These are phyloP conservation scores for Leptinotarsa defecta DNA, from an alignment of 1,140 invertebrate species.

Conservation along the genomic window DNA sequence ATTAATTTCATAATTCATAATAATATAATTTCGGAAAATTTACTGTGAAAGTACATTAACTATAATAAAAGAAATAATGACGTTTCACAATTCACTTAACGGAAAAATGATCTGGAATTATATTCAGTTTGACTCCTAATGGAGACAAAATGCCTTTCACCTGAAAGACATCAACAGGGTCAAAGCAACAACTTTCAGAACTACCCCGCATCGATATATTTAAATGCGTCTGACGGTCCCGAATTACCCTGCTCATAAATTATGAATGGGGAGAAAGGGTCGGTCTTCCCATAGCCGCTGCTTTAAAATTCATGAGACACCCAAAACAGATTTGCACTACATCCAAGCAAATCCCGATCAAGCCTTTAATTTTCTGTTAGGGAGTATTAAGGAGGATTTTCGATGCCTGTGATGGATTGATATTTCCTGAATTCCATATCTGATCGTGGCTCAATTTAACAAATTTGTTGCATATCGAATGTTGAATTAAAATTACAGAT, in stretches of 20 bases:
- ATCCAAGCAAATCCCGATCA: slow-evolving; percentile 4
- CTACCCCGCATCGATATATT: neutral
- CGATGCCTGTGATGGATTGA: slow-evolving; percentile 1
- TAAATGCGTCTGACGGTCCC: neutral
- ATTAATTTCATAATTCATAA: no score
- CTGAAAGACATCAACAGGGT: neutral
- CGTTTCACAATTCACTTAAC: no score
- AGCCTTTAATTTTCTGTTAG: neutral
- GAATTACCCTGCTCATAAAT: slow-evolving; percentile 13
- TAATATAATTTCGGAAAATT: no score
- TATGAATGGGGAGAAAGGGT: neutral
- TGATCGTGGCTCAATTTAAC: no score
- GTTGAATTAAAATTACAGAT: no score
- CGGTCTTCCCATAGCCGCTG: neutral
- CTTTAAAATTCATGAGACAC: slow-evolving; percentile 19
- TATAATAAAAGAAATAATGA: no score
- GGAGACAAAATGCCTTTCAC: no score
- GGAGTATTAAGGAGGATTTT: neutral
- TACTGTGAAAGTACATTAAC: no score
- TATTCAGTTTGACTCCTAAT: no score
- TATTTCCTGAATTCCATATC: neutral
- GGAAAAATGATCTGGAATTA: no score
- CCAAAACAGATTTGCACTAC: slow-evolving; percentile 17
- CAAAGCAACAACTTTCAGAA: neutral
- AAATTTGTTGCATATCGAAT: no score